Conservation (phyloP, 2,113 vertebrate species). For the Trematocara zebra region DNA sequence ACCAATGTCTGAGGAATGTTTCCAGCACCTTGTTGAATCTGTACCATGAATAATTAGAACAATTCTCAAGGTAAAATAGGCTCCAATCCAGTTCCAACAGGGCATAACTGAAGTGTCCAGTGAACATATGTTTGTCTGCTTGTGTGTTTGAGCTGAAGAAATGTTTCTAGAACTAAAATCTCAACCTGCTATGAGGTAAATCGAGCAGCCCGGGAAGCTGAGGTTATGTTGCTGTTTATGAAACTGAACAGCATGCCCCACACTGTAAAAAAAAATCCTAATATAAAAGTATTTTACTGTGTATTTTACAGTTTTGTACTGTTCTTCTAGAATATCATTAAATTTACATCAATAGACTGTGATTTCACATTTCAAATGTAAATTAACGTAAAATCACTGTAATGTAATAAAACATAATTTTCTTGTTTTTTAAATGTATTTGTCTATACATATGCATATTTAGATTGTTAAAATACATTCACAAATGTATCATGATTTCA, state of each 20-base stretch:
- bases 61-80: fast-evolving
- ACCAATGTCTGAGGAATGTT: not conserved
- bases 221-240: not conserved
- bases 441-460: no score
- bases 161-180: not conserved
- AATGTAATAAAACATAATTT: no score
- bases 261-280: no score
- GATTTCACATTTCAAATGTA: no score
- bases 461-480: no score
- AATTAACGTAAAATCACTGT: no score
- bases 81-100: not conserved
- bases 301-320: no score
- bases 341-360: no score
- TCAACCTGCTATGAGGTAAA: not conserved
- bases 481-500: no score
- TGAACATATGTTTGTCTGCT: not conserved
- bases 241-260: not conserved
- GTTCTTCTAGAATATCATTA: no score
- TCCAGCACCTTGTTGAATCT: not conserved
- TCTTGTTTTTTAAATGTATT: no score
- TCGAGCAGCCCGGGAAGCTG: not conserved
- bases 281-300: no score
- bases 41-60: not conserved
- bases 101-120: fast-evolving
- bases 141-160: not conserved